Evolutionary conservation across 2,113 vertebrate species (phyloP).

Genomic region (Cyanoramphus novaezelandiae): DNA sequence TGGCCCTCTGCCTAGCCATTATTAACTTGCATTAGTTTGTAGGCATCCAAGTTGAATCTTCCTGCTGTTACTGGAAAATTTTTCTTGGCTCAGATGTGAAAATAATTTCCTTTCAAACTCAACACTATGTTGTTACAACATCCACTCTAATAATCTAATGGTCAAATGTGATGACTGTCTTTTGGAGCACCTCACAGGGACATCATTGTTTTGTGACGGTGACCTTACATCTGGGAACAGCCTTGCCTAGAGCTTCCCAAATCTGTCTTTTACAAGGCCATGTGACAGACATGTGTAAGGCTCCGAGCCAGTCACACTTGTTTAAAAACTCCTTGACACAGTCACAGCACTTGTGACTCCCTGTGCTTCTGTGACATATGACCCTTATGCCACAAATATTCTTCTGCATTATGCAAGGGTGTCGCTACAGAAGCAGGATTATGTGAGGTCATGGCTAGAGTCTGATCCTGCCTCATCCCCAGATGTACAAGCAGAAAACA

Average conservation of each 20-base stretch:
- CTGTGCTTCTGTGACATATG: conserved; percentile 5
- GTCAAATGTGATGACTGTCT: neutral
- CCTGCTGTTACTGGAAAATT: conserved; percentile 39
- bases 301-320: neutral
- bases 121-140: conserved; percentile 20
- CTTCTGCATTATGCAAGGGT: conserved; percentile 36
- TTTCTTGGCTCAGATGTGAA: conserved; percentile 33
- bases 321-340: conserved; percentile 15
- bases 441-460: neutral
- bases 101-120: conserved; percentile 48
- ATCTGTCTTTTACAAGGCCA: neutral
- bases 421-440: conserved; percentile 46
- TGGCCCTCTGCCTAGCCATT: conserved; percentile 21
- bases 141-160: conserved; percentile 20
- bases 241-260: neutral
- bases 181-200: neutral
- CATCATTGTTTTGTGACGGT: neutral
- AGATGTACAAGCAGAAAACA: conserved; percentile 41
- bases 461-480: conserved; percentile 43
- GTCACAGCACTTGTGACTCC: conserved; percentile 22
- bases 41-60: conserved; percentile 21
- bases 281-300: neutral
- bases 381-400: conserved; percentile 8
- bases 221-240: conserved; percentile 31
- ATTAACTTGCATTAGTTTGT: neutral